Conservation (phyloP, 2,888 invertebrate genomes). For the Alitta virens region DNA sequence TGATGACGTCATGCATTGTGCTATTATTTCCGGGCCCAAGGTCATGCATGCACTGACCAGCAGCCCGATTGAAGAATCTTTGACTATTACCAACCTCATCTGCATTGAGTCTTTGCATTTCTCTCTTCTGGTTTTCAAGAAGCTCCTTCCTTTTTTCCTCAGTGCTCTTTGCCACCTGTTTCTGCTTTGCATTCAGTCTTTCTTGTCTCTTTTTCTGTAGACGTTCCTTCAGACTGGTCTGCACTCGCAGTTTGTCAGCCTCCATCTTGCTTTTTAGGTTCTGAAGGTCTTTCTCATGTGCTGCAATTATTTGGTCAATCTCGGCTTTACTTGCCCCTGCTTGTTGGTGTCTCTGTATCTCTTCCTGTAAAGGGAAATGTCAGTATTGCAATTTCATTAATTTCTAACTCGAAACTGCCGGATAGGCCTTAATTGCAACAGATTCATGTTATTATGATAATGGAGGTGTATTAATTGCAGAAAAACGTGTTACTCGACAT, state of each 20-base stretch:
- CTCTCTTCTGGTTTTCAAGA: slow-evolving; percentile 40
- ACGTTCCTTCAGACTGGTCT: slow-evolving; percentile 47
- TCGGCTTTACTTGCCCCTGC: slow-evolving; percentile 46
- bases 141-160: slow-evolving; percentile 39
- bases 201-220: slow-evolving; percentile 43
- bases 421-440: too few relatives aligned
- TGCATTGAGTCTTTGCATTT: slow-evolving; percentile 42
- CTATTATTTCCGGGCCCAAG: too few relatives aligned
- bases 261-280: slow-evolving; percentile 48
- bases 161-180: slow-evolving; percentile 34
- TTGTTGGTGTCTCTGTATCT: slow-evolving; percentile 39
- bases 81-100: slow-evolving; percentile 37
- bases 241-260: slow-evolving; percentile 49
- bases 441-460: too few relatives aligned
- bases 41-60: too few relatives aligned
- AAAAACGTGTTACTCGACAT: too few relatives aligned
- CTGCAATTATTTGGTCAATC: slow-evolving; percentile 42
- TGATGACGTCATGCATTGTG: too few relatives aligned
- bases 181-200: slow-evolving; percentile 38
- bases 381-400: too few relatives aligned
- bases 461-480: too few relatives aligned
- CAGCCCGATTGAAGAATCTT: too few relatives aligned
- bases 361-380: slow-evolving; percentile 41
- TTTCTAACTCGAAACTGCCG: too few relatives aligned
- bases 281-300: slow-evolving; percentile 45